phyloP scores from a whole-genome alignment of 2,888 invertebrate species.

The Protonemura montana region DNA sequence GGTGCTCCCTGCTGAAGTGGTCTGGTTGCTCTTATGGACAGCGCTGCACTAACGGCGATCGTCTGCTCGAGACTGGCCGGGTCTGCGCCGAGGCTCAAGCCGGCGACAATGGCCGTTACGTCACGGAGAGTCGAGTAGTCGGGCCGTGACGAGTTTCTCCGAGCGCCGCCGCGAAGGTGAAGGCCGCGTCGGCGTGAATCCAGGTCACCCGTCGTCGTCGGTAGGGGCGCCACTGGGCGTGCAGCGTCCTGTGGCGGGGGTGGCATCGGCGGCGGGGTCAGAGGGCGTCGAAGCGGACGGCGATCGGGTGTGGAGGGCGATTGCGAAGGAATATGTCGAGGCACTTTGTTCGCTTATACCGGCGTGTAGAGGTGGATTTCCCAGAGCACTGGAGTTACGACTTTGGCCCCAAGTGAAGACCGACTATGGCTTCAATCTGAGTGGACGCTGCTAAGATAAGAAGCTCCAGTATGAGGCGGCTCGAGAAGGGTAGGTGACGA shows the following conservation, averaged over 20 bases:
- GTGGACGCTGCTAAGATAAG: too few relatives aligned
- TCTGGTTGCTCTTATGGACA: too few relatives aligned
- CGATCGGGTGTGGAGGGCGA: background rate
- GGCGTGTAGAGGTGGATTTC: too few relatives aligned
- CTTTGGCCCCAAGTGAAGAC: too few relatives aligned
- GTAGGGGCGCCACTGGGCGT: conserved; percentile 45
- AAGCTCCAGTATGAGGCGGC: too few relatives aligned
- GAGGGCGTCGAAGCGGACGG: background rate
- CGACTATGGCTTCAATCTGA: too few relatives aligned
- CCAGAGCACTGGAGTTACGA: too few relatives aligned
- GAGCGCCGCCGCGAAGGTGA: background rate
- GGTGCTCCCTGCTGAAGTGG: too few relatives aligned
- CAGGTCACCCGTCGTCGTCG: conserved; percentile 13
- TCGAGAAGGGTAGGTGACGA: too few relatives aligned
- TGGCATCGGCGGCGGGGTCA: background rate
- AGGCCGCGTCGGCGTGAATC: background rate
- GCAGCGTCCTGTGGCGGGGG: background rate
- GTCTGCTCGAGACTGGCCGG: background rate
- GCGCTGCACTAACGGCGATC: background rate
- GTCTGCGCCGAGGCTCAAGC: background rate
- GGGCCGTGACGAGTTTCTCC: background rate
- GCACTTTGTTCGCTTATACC: too few relatives aligned
- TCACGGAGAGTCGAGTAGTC: background rate
- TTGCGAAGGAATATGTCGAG: background rate
- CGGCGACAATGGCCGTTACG: background rate